Evolutionary conservation across 2,113 vertebrate species (phyloP), one percentile per base, ranked within the genome.

Genomic region (Morone saxatilis): DNA sequence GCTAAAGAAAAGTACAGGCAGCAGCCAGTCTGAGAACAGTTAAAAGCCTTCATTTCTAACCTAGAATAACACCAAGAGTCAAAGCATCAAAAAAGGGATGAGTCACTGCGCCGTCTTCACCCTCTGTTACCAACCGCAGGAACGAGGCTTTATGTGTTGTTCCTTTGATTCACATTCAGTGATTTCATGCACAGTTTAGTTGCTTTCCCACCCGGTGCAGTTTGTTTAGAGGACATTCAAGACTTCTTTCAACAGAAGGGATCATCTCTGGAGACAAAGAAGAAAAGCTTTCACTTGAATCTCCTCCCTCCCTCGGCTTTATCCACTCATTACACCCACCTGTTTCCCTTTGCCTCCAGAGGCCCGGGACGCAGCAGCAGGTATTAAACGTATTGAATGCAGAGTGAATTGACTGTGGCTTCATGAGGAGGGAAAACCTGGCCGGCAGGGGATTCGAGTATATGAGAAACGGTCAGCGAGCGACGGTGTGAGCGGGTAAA

Each of bases 381-480:
- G 20, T 62, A 72, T 62, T 31, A 8, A 54, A 61, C 62, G 51
- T n/a, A 57, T 7, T n/a, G 67, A 78, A 25, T 2, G 16, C 47
- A 20, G 56, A 51, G 61, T 25, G 19, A 43, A 20, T 16, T 6
- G 62, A 60, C 45, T 31, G 50, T 22, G 53, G 62, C 31, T 41
- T 14, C 7, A 61, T 43, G 62, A 7, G 56, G 54, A 50, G 17
- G 22, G 40, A 25, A 41, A 31, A 31, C 31, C 31, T 31, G 31
- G 7, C 48, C 5, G 48, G 62, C 76, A 19, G 54, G 43, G 31
- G 69, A 57, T 13, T 48, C 5, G 17, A 45, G 47, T 36, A 25
- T 12, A 40, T 69, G 65, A 43, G 48, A 41, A 81, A 50, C 1
- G 43, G 78, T 74, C 62, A 17, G 53, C 7, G 2, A 66, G 66